Conservation (phyloP, 2,888 invertebrate genomes). For the Napeogenes sylphis region DNA sequence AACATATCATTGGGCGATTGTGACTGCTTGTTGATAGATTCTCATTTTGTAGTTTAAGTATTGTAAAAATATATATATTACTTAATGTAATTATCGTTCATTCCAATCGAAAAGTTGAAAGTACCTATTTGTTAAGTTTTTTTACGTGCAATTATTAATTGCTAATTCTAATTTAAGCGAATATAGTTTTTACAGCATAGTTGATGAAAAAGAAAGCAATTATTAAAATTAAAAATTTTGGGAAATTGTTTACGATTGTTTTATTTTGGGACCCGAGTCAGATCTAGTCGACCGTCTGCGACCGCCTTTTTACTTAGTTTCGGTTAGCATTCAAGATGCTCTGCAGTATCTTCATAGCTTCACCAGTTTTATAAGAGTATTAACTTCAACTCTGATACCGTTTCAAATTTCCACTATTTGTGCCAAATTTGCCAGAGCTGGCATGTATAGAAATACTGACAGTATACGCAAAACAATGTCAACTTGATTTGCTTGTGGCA, state of each 20-base stretch:
- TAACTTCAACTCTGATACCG: too few species aligned
- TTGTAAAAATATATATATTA: slow-evolving; percentile 65
- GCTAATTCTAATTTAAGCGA: slow-evolving; percentile 76
- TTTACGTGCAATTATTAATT: slow-evolving; percentile 79
- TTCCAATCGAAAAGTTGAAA: slow-evolving; percentile 77
- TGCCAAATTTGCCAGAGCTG: too few species aligned
- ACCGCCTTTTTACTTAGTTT: too few species aligned
- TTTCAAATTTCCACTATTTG: too few species aligned
- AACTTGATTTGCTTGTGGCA: too few species aligned
- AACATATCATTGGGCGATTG: slow-evolving; percentile 79
- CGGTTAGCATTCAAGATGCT: too few species aligned
- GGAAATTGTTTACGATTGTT: slow-evolving; percentile 61
- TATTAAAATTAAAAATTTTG: slow-evolving; percentile 76
- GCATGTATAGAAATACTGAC: too few species aligned
- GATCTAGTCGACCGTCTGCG: too few species aligned
- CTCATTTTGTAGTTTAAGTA: slow-evolving; percentile 73
- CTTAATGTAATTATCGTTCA: slow-evolving; percentile 74
- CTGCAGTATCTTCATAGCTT: too few species aligned
- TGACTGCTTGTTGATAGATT: slow-evolving; percentile 75
- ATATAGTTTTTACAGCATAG: slow-evolving; percentile 78
- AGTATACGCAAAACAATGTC: too few species aligned
- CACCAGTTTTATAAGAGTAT: too few species aligned
- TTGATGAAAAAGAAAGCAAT: slow-evolving; percentile 74
- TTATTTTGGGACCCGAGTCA: slow-evolving; percentile 15
- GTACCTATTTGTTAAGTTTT: slow-evolving; percentile 77